Conservation (phyloP, 2,888 invertebrate genomes). For the Terebella lapidaria region DNA sequence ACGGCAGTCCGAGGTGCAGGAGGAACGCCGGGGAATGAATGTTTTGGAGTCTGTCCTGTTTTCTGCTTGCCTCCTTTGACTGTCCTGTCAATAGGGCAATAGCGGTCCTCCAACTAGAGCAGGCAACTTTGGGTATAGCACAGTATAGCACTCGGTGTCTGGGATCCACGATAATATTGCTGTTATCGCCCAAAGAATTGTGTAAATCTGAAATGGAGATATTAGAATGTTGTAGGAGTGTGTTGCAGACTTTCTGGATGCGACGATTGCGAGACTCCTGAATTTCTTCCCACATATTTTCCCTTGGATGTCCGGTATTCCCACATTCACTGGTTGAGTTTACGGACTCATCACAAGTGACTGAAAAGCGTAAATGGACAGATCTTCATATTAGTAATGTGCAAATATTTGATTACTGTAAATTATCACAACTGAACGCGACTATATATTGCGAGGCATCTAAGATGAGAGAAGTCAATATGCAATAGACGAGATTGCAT, state of each 20-base stretch:
- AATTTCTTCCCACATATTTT: neutral
- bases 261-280: neutral
- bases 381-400: too few relatives aligned
- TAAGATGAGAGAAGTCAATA: too few relatives aligned
- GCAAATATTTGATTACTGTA: too few relatives aligned
- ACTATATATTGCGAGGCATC: too few relatives aligned
- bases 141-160: constrained; percentile 3
- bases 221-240: neutral
- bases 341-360: too few relatives aligned
- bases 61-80: neutral
- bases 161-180: neutral
- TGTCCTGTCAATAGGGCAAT: neutral
- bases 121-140: neutral
- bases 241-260: neutral
- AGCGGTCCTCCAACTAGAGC: neutral
- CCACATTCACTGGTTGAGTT: too few relatives aligned
- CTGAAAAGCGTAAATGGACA: too few relatives aligned
- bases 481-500: too few relatives aligned
- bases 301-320: too few relatives aligned
- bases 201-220: neutral
- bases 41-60: neutral
- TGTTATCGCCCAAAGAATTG: neutral
- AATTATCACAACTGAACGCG: too few relatives aligned
- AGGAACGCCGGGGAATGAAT: neutral
- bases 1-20: neutral